These are phyloP conservation scores for Triplophysa yarkandensis DNA, from an alignment of 2,797 vertebrate genomes.

Conservation along the genomic window DNA sequence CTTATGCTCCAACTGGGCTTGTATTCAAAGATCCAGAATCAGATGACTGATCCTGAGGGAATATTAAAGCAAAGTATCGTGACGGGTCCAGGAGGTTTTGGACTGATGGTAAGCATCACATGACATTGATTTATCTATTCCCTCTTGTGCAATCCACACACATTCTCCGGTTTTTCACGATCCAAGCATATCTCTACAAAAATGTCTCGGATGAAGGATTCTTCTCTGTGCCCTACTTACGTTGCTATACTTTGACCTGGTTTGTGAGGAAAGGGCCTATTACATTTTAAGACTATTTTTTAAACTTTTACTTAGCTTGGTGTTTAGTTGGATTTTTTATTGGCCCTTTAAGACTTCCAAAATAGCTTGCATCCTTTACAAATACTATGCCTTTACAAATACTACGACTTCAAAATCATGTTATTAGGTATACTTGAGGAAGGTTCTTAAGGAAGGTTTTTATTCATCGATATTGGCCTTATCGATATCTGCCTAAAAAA, in stretches of 20 bases:
- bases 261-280: background rate
- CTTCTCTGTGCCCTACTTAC: slow-evolving; percentile 31
- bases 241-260: slow-evolving; percentile 13
- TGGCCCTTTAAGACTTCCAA: too few relatives aligned
- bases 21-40: slow-evolving; percentile 24
- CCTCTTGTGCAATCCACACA: slow-evolving; percentile 32
- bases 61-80: slow-evolving; percentile 12
- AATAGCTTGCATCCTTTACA: too few relatives aligned
- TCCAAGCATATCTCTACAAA: slow-evolving; percentile 7
- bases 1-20: slow-evolving; percentile 12
- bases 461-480: too few relatives aligned
- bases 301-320: background rate
- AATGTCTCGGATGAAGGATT: slow-evolving; percentile 21
- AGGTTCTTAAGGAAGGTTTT: too few relatives aligned
- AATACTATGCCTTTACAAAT: too few relatives aligned
- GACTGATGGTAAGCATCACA: slow-evolving; percentile 28
- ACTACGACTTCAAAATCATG: too few relatives aligned
- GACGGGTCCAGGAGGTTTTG: slow-evolving; percentile 35
- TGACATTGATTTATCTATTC: slow-evolving; percentile 28
- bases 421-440: too few relatives aligned
- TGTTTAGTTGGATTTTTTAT: too few relatives aligned
- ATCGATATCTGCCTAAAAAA: too few relatives aligned
- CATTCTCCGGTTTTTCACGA: slow-evolving; percentile 35
- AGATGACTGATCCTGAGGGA: slow-evolving; percentile 13
- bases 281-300: background rate